phyloP scores from a whole-genome alignment of 2,113 vertebrate species.

The Apus apus region DNA sequence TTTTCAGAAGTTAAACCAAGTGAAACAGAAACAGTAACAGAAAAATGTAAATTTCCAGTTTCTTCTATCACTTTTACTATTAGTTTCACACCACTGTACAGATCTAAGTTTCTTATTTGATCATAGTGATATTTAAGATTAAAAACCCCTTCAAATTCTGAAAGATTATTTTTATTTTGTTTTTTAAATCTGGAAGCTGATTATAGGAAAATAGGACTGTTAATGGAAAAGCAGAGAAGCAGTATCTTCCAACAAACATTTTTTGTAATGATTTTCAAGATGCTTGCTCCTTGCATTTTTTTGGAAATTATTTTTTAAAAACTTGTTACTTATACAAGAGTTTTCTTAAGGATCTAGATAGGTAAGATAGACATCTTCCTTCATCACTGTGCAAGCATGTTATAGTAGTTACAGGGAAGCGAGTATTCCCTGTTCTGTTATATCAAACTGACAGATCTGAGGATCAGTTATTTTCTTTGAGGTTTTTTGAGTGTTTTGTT shows the following conservation, averaged over 20 bases:
- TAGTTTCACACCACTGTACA: background rate
- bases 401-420: background rate
- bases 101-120: background rate
- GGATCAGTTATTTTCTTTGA: background rate
- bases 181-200: background rate
- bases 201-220: background rate
- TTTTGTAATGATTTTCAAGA: background rate
- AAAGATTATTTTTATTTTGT: background rate
- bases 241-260: background rate
- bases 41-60: background rate
- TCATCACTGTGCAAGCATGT: background rate
- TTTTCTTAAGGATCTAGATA: background rate
- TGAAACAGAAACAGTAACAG: background rate
- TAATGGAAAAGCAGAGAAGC: background rate
- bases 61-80: background rate
- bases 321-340: background rate
- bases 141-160: background rate
- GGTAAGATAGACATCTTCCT: background rate
- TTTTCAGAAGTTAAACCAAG: background rate
- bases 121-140: background rate
- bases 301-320: background rate
- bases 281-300: background rate
- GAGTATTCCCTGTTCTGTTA: background rate
- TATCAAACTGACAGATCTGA: background rate
- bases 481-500: background rate